Conservation (phyloP, 2,888 invertebrate species). For the Erebia palarica region DNA sequence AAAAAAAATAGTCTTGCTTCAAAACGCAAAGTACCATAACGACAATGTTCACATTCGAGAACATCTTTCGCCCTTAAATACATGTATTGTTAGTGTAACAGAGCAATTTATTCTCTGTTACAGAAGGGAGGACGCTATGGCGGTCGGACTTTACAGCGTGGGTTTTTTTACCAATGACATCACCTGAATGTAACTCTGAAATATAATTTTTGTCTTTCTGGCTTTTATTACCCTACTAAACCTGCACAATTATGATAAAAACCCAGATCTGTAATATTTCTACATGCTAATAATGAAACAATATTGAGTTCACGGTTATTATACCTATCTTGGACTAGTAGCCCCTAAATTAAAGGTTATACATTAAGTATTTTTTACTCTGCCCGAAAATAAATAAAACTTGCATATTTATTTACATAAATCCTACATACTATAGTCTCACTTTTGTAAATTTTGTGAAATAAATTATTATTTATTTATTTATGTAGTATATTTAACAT, state of each 20-base stretch:
- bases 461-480: too few species aligned
- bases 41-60: not conserved
- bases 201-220: constrained; percentile 16
- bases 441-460: too few species aligned
- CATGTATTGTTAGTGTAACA: not conserved
- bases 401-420: not conserved
- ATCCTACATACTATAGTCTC: too few species aligned
- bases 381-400: too few species aligned
- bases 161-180: constrained; percentile 19
- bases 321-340: not conserved
- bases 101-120: constrained; percentile 25
- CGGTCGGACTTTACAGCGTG: not conserved
- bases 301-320: too few species aligned
- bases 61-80: not conserved
- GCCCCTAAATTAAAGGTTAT: not conserved
- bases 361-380: too few species aligned
- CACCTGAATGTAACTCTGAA: constrained; percentile 9
- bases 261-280: too few species aligned
- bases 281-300: too few species aligned
- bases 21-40: not conserved
- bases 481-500: too few species aligned
- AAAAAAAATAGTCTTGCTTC: not conserved
- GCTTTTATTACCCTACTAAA: constrained; percentile 22
- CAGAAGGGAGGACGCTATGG: constrained; percentile 25
- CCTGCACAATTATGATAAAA: constrained; percentile 1